These are phyloP conservation scores for Rhinogobius similis DNA, from an alignment of 2,113 vertebrate species.

Conservation along the genomic window DNA sequence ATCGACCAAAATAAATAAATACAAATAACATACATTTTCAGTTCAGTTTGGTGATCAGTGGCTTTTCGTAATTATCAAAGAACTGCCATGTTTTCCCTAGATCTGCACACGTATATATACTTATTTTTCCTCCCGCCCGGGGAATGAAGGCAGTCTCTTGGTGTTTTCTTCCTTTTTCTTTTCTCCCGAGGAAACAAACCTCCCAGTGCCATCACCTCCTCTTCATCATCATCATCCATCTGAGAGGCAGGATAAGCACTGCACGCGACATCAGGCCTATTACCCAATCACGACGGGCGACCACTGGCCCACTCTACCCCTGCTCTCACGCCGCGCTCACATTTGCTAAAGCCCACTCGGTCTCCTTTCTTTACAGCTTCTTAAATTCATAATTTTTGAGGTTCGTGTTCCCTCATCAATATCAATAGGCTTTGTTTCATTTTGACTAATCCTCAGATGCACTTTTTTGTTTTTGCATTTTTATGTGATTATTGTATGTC, in stretches of 20 bases:
- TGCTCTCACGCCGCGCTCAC: slow-evolving; percentile 35
- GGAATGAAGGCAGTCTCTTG: slow-evolving; percentile 10
- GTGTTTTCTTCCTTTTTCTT: slow-evolving; percentile 20
- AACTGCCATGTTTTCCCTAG: not conserved
- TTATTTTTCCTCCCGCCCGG: slow-evolving; percentile 9
- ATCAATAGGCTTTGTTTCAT: not conserved
- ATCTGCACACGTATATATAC: slow-evolving; percentile 2
- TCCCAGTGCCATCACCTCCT: not conserved
- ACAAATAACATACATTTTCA: too few relatives aligned
- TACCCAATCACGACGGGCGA: slow-evolving; percentile 61
- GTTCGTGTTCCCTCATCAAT: not conserved
- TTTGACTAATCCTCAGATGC: not conserved
- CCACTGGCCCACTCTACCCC: slow-evolving; percentile 37
- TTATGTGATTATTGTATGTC: not conserved
- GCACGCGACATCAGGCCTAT: slow-evolving; percentile 60
- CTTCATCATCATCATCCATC: slow-evolving; percentile 57
- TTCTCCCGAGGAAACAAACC: slow-evolving; percentile 14
- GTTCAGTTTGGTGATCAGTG: not conserved
- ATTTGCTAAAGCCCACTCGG: slow-evolving; percentile 51
- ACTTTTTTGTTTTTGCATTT: not conserved
- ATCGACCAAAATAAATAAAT: not conserved
- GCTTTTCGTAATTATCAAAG: not conserved
- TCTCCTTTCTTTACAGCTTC: not conserved
- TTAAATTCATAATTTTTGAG: not conserved
- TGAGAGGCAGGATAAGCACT: slow-evolving; percentile 57